phyloP scores from a whole-genome alignment of 2,888 invertebrate genomes.

The Eupithecia dodoneata region DNA sequence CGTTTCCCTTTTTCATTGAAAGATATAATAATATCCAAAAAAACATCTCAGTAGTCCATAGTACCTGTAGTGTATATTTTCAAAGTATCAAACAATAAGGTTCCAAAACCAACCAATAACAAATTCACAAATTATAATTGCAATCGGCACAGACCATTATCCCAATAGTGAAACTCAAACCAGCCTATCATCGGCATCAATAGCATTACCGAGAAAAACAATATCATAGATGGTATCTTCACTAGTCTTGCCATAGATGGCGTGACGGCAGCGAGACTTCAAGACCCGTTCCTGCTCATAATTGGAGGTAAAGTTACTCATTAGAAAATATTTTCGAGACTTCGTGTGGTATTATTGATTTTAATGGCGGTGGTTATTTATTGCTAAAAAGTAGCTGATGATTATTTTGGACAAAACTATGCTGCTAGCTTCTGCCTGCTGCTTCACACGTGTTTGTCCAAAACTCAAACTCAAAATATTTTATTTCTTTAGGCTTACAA shows the following conservation, averaged over 20 bases:
- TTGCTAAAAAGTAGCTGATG: not conserved
- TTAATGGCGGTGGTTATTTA: not conserved
- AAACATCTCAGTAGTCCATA: not conserved
- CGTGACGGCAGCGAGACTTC: conserved; percentile 70
- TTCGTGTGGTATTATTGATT: not conserved
- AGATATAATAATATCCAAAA: not conserved
- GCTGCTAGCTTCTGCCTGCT: not conserved
- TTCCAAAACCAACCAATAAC: not conserved
- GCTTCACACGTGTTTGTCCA: not conserved
- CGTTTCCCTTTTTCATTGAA: not conserved
- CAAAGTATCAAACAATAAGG: not conserved
- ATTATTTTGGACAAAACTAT: not conserved
- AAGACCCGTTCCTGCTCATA: conserved; percentile 78
- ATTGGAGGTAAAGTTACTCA: conserved; percentile 74
- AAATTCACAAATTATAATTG: conserved; percentile 11
- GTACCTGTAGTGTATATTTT: not conserved
- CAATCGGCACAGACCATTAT: conserved; percentile 36
- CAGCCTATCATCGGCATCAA: conserved; percentile 56
- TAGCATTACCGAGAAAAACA: conserved; percentile 67
- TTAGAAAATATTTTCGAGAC: conserved; percentile 60
- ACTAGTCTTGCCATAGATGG: conserved; percentile 77
- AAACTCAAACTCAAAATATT: no score
- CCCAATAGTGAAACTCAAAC: conserved; percentile 25
- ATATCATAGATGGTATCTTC: conserved; percentile 61
- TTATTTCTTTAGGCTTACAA: no score